Conservation (phyloP, 35 echinoderm and acorn worm genomes). For the Acanthaster planci region DNA sequence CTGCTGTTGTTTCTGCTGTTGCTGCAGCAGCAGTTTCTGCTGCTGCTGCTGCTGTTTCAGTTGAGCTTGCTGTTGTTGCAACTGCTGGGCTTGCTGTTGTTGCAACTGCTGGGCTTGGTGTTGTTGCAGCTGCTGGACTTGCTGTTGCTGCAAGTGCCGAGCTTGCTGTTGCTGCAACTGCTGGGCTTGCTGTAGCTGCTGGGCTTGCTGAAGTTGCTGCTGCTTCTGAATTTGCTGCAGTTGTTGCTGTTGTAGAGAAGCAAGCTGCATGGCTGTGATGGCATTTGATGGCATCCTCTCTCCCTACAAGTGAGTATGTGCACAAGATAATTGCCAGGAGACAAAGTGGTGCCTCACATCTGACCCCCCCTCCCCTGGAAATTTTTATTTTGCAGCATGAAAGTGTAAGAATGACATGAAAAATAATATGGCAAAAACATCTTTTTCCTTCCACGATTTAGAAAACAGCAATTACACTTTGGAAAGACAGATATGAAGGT, state of each 20-base stretch:
- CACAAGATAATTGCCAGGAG: too few species aligned
- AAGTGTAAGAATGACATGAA: too few species aligned
- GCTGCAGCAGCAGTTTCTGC: not conserved
- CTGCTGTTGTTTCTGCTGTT: slow-evolving; percentile 1
- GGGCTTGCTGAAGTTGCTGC: slow-evolving; percentile 25
- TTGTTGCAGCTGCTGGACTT: not conserved
- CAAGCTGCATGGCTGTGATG: slow-evolving; percentile 7
- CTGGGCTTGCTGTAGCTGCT: slow-evolving; percentile 23
- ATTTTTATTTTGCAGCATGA: too few species aligned
- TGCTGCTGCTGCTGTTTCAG: slow-evolving; percentile 2
- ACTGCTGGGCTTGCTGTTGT: not conserved
- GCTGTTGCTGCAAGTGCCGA: not conserved
- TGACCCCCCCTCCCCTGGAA: too few species aligned
- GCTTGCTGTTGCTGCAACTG: slow-evolving; percentile 42
- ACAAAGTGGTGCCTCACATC: too few species aligned
- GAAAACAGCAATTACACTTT: too few species aligned
- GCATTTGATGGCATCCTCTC: not conserved
- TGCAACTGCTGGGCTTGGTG: not conserved
- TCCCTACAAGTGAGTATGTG: not conserved
- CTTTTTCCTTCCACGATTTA: too few species aligned
- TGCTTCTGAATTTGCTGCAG: slow-evolving; percentile 29
- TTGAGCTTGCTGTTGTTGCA: not conserved
- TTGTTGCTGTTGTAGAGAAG: slow-evolving; percentile 10
- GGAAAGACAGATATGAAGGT: too few species aligned
- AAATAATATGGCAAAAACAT: too few species aligned